Base-by-base conservation (phyloP, 2,888 invertebrate genomes). In the Chymomyza procnemis region DNA sequence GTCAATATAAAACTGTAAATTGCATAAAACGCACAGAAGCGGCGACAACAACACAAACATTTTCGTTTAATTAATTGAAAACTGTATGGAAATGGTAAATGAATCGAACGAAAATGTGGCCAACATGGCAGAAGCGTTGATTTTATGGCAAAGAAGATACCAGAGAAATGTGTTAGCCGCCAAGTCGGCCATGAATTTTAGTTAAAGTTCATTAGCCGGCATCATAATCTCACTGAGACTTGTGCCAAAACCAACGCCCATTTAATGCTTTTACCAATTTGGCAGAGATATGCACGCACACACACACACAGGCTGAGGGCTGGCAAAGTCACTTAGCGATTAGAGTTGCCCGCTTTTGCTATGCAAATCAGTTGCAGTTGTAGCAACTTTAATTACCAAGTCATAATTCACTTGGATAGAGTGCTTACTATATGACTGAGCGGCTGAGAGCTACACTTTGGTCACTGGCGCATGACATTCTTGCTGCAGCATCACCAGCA, bases 31-130 rank as follows among this genome's bases (percentile, higher is more conserved):
- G 22, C 61, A 26, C 62, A 50, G 66, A 69, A 73, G 69, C 67
- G 69, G 56, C 59, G 41, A 64, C 30, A 57, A 30, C 58, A 55
- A 26, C 46, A 64, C 58, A 56, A 85, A 68, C 80, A 76, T 82
- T 87, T 85, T 73, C 75, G 78, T 82, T 82, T 82, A 82, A 85
- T 87, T 87, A 87, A 87, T 85, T 87, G 83, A 67, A 87, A 85
- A 80, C 68, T 75, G 74, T 71, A 66, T 74, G 66, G 71, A 71
- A 71, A 65, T 58, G 21, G 19, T 19, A 52, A 19, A 52, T 34
- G 34, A 67, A 55, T n/a, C n/a, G n/a, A 30, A 73, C 52, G 58
- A 68, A 62, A 66, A 61, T 41, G 22, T 55, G 41, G 41, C n/a
- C 22, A 21, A 58, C 21, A 41, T 21, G 46, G 19, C 1, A 41